Evolutionary conservation across 2,888 invertebrate genomes (phyloP).

Genomic region (Linnaemya tessellans): DNA sequence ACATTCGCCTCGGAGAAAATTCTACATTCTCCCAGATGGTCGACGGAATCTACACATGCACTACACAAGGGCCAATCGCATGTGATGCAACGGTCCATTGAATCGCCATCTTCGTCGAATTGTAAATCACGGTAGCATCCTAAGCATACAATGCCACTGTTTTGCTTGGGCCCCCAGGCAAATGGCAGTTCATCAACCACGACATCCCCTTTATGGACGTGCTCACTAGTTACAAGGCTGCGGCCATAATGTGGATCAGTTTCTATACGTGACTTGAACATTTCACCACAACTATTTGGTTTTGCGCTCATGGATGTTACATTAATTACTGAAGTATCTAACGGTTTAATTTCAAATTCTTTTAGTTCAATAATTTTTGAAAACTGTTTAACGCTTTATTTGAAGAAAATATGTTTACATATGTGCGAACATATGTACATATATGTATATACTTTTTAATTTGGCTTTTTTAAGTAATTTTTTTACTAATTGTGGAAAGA

Average conservation of each 20-base stretch:
- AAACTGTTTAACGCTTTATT: conserved; percentile 18
- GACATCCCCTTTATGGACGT: conserved; percentile 88
- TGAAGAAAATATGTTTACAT: not conserved
- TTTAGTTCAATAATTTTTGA: conserved; percentile 73
- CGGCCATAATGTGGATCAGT: conserved; percentile 87
- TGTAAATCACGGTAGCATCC: conserved; percentile 88
- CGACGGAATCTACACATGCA: conserved; percentile 84
- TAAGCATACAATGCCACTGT: conserved; percentile 88
- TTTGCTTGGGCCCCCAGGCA: conserved; percentile 90
- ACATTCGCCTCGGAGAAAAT: conserved; percentile 86
- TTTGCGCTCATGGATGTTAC: conserved; percentile 42
- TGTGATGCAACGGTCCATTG: conserved; percentile 86
- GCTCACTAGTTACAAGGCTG: conserved; percentile 87
- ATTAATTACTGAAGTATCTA: conserved; percentile 36
- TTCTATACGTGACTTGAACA: conserved; percentile 81
- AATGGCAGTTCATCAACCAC: conserved; percentile 89
- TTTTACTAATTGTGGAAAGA: conserved; percentile 9
- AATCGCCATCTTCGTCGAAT: conserved; percentile 81
- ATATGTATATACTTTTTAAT: not conserved
- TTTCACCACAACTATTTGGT: conserved; percentile 71
- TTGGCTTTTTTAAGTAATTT: conserved; percentile 17
- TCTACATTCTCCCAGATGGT: conserved; percentile 88
- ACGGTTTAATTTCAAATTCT: conserved; percentile 60
- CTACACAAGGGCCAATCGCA: conserved; percentile 87
- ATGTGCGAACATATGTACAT: not conserved